Percentiles rank a stretch among this genome's conserved stretches.
Conservation (phyloP, 2,888 invertebrate genomes). For the Gibbula magus region DNA sequence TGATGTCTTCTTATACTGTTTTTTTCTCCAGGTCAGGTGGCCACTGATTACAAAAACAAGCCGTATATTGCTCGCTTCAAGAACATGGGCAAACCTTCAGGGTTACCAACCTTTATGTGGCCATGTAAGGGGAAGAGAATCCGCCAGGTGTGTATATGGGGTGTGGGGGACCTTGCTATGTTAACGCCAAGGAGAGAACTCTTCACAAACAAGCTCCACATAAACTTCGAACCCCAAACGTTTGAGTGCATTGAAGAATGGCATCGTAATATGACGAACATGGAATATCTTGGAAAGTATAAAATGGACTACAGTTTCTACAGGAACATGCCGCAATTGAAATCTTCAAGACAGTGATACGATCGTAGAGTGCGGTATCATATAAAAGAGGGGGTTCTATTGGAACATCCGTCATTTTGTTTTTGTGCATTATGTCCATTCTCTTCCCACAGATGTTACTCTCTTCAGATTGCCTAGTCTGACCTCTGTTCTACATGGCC, state of each 20-base stretch:
- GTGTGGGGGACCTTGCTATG: conserved; percentile 52
- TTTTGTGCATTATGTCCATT: too few relatives aligned
- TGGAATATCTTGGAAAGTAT: not conserved
- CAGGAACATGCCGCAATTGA: not conserved
- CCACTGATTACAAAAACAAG: conserved; percentile 30
- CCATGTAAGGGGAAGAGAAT: conserved; percentile 56
- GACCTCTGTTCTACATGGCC: too few relatives aligned
- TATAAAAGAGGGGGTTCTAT: too few relatives aligned
- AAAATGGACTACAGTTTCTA: not conserved
- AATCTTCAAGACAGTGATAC: not conserved
- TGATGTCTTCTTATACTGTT: too few relatives aligned
- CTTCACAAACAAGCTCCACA: conserved; percentile 66
- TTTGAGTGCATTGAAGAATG: conserved; percentile 61
- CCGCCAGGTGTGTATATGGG: conserved; percentile 60
- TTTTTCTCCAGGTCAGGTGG: not conserved
- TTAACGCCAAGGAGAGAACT: conserved; percentile 50
- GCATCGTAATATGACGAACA: conserved; percentile 7
- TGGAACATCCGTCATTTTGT: too few relatives aligned
- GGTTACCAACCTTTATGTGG: conserved; percentile 24
- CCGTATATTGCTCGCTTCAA: conserved; percentile 60
- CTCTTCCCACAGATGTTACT: too few relatives aligned
- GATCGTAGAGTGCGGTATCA: too few relatives aligned
- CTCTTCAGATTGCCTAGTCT: too few relatives aligned
- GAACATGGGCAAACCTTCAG: conserved; percentile 47
- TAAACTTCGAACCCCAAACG: conserved; percentile 47